Conservation (phyloP, 2,888 invertebrate genomes). For the Brachyptera risi region DNA sequence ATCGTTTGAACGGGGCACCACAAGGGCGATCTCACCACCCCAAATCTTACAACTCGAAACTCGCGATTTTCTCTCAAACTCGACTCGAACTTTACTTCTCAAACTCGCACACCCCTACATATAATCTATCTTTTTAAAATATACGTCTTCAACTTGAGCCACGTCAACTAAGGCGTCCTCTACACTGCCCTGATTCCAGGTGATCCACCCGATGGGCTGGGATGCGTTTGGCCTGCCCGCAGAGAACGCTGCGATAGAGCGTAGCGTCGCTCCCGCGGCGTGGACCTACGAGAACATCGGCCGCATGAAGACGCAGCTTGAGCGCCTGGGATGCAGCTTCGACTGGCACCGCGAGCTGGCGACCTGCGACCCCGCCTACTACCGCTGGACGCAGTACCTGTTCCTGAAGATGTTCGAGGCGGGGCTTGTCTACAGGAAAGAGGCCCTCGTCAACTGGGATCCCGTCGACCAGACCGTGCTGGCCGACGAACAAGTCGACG, state of each 20-base stretch:
- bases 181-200: slow-evolving; percentile 40
- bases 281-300: slow-evolving; percentile 88
- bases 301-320: slow-evolving; percentile 77
- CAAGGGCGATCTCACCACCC: no score
- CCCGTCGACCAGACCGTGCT: slow-evolving; percentile 95
- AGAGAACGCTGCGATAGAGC: slow-evolving; percentile 95
- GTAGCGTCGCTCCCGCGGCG: slow-evolving; percentile 68
- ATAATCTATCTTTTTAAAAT: not conserved
- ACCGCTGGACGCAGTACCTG: slow-evolving; percentile 93
- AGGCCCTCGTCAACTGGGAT: slow-evolving; percentile 96
- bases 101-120: no score
- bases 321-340: slow-evolving; percentile 75
- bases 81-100: no score
- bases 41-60: no score
- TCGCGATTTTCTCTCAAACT: no score
- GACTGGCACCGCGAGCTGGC: slow-evolving; percentile 90
- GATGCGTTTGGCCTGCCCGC: slow-evolving; percentile 99
- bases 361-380: slow-evolving; percentile 86
- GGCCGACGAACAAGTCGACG: slow-evolving; percentile 97
- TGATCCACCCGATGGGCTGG: slow-evolving; percentile 98
- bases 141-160: not conserved
- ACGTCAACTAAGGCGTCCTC: not conserved
- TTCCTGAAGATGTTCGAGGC: slow-evolving; percentile 83
- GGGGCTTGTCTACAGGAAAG: slow-evolving; percentile 81
- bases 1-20: no score